These are phyloP conservation scores for Batillaria attramentaria DNA, from an alignment of 1,140 invertebrate genomes.

Conservation along the genomic window DNA sequence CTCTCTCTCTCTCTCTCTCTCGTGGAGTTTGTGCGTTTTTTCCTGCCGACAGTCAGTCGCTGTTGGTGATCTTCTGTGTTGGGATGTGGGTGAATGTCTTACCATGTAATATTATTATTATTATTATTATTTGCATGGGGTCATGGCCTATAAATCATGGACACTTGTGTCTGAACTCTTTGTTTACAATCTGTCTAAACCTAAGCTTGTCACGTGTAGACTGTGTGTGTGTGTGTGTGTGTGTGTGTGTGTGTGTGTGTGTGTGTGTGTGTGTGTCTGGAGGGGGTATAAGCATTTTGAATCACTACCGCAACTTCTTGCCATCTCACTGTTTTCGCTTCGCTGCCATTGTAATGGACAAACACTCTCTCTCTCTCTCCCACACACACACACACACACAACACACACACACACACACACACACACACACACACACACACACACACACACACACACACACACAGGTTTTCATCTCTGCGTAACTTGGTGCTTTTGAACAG, in stretches of 20 bases:
- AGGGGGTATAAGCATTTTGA: no score
- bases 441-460: neutral
- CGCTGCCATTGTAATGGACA: no score
- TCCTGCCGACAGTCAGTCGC: neutral
- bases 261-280: neutral
- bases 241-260: neutral
- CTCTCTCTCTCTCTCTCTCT: neutral
- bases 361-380: neutral
- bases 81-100: neutral
- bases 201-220: neutral
- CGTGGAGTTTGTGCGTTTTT: neutral
- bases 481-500: no score
- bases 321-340: no score
- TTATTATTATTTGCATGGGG: no score
- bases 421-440: neutral
- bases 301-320: no score
- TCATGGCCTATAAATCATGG: neutral
- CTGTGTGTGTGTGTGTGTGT: neutral
- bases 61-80: neutral
- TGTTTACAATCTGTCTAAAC: neutral
- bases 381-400: constrained; percentile 2
- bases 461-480: no score
- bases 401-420: constrained; percentile 2
- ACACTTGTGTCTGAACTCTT: neutral
- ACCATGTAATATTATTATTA: no score